These are phyloP conservation scores for Cantharis nigra DNA, from an alignment of 2,888 invertebrate genomes.

Conservation along the genomic window DNA sequence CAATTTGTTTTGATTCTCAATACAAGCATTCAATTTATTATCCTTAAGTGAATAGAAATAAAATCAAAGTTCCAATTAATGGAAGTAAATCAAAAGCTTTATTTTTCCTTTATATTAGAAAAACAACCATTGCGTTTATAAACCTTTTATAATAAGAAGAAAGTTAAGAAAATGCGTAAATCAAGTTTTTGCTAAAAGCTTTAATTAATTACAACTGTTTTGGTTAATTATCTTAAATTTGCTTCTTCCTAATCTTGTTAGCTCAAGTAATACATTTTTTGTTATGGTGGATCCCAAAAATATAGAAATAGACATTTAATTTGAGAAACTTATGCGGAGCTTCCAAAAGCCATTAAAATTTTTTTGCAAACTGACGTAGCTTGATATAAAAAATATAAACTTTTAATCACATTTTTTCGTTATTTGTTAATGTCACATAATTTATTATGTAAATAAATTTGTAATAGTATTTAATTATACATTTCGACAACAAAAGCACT, in stretches of 20 bases:
- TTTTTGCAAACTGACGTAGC: background rate
- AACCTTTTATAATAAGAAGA: background rate
- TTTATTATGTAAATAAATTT: too few relatives aligned
- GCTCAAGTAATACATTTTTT: background rate
- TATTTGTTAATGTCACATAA: background rate
- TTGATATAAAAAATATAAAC: background rate
- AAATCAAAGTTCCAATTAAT: background rate
- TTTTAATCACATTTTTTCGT: background rate
- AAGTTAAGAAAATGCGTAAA: background rate
- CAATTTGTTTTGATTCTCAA: background rate
- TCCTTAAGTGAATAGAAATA: background rate
- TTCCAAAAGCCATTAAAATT: background rate
- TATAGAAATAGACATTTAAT: background rate
- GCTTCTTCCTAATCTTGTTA: background rate
- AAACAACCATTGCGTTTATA: background rate
- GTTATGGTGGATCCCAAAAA: background rate
- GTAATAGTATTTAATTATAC: too few relatives aligned
- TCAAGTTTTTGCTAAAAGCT: background rate
- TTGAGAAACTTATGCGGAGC: background rate
- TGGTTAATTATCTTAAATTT: background rate
- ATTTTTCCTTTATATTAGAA: background rate
- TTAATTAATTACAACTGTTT: background rate
- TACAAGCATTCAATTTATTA: background rate
- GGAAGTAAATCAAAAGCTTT: background rate
- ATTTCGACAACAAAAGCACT: too few relatives aligned